A percentile compares a stretch with the other conserved stretches of the same genome.
These are phyloP conservation scores for Bradysia coprophila DNA, from an alignment of 1,140 invertebrate genomes.

Conservation along the genomic window DNA sequence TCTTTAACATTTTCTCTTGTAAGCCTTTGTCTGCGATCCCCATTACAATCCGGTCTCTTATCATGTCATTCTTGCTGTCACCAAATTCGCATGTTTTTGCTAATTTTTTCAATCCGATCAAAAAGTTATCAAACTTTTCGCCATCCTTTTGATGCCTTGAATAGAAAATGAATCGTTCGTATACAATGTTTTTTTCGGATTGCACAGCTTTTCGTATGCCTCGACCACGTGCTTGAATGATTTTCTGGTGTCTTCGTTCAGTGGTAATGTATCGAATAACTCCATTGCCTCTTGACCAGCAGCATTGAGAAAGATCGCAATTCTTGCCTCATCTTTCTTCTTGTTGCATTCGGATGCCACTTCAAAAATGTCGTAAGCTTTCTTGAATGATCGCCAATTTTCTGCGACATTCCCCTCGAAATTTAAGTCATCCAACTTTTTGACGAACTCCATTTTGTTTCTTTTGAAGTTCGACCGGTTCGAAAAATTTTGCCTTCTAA, in stretches of 20 bases:
- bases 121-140: slow-evolving; percentile 12
- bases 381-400: slow-evolving; percentile 8
- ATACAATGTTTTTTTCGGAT: slow-evolving; percentile 10
- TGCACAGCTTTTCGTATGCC: slow-evolving; percentile 9
- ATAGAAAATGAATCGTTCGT: slow-evolving; percentile 11
- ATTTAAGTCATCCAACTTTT: background rate
- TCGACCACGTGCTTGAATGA: slow-evolving; percentile 3
- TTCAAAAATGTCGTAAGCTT: slow-evolving; percentile 7
- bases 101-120: slow-evolving; percentile 9
- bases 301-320: slow-evolving; percentile 7
- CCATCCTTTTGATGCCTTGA: slow-evolving; percentile 9
- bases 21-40: slow-evolving; percentile 14
- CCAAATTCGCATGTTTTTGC: slow-evolving; percentile 10
- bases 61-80: slow-evolving; percentile 6
- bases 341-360: slow-evolving; percentile 3
- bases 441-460: background rate
- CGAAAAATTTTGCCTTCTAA: no score
- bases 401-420: slow-evolving; percentile 5
- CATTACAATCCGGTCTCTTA: slow-evolving; percentile 10
- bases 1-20: slow-evolving; percentile 12
- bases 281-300: background rate
- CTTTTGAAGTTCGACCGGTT: no score
- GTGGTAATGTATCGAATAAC: slow-evolving; percentile 7
- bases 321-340: slow-evolving; percentile 4
- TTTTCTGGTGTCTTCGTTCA: slow-evolving; percentile 3